phyloP scores from a whole-genome alignment of 1,140 invertebrate genomes.

The Schlechtendalia chinensis region DNA sequence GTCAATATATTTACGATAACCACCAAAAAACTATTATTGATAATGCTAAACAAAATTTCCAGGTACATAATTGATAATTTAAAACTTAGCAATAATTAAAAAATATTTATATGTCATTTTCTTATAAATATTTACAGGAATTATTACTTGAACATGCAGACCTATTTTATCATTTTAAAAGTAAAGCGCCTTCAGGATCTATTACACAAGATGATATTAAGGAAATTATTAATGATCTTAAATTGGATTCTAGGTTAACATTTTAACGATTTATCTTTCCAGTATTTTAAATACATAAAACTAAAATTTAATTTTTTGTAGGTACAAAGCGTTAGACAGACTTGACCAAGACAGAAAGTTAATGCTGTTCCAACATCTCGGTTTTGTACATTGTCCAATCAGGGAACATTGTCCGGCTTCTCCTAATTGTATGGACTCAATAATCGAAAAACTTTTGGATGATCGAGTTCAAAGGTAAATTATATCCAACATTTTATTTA shows the following conservation, averaged over 20 bases:
- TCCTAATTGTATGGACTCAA: constrained; percentile 83
- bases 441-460: constrained; percentile 74
- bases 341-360: constrained; percentile 91
- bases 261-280: constrained; percentile 38
- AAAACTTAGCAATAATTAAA: background rate
- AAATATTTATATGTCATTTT: background rate
- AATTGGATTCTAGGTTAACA: constrained; percentile 81
- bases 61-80: constrained; percentile 58
- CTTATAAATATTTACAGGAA: too few relatives aligned
- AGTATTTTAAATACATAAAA: background rate
- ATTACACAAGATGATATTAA: constrained; percentile 93
- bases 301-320: constrained; percentile 53
- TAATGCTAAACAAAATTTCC: constrained; percentile 87
- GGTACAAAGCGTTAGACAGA: constrained; percentile 88
- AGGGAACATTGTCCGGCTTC: constrained; percentile 89
- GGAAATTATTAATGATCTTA: constrained; percentile 86
- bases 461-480: constrained; percentile 67
- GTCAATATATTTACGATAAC: constrained; percentile 89
- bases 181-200: constrained; percentile 81
- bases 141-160: constrained; percentile 89
- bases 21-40: constrained; percentile 91
- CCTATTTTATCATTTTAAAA: constrained; percentile 91
- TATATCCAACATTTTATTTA: constrained; percentile 45
- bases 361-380: constrained; percentile 91
- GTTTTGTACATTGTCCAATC: constrained; percentile 93